A percentile compares a stretch with the other conserved stretches of the same genome.
Conservation (phyloP, 2,797 vertebrate species). For the Characodon lateralis region DNA sequence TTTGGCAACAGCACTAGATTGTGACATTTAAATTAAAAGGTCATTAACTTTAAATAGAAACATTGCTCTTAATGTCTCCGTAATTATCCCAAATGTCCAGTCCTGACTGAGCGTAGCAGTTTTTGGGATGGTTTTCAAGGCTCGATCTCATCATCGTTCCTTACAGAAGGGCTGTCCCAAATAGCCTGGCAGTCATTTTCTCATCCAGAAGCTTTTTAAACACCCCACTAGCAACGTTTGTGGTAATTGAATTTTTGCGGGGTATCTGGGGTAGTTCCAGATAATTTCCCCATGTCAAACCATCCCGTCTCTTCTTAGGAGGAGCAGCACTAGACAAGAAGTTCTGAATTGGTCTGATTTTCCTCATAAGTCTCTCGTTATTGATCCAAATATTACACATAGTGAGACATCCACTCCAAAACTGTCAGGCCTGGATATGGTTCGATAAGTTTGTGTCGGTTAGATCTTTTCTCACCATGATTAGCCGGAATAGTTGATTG, state of each 20-base stretch:
- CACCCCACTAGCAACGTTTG: background rate
- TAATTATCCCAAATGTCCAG: conserved; percentile 2
- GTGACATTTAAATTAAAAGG: conserved; percentile 1
- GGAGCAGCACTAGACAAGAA: too few relatives aligned
- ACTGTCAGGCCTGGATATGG: too few relatives aligned
- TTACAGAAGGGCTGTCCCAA: background rate
- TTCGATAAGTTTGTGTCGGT: too few relatives aligned
- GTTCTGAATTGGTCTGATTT: too few relatives aligned
- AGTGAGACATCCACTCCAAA: too few relatives aligned
- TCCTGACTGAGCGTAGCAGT: background rate
- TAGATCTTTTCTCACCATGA: too few relatives aligned
- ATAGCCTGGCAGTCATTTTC: background rate
- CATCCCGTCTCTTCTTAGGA: too few relatives aligned
- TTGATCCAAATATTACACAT: too few relatives aligned
- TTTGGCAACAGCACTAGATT: background rate
- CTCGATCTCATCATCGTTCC: background rate
- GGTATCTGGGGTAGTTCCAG: background rate
- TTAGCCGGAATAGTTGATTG: too few relatives aligned
- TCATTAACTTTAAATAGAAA: background rate
- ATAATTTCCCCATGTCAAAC: background rate
- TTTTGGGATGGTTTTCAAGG: background rate
- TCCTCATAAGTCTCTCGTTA: too few relatives aligned
- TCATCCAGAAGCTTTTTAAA: background rate
- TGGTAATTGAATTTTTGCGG: background rate
- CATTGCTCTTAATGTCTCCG: background rate